Evolutionary conservation across 2,797 vertebrate genomes (phyloP).

Genomic region (Myiotriccus ornatus): DNA sequence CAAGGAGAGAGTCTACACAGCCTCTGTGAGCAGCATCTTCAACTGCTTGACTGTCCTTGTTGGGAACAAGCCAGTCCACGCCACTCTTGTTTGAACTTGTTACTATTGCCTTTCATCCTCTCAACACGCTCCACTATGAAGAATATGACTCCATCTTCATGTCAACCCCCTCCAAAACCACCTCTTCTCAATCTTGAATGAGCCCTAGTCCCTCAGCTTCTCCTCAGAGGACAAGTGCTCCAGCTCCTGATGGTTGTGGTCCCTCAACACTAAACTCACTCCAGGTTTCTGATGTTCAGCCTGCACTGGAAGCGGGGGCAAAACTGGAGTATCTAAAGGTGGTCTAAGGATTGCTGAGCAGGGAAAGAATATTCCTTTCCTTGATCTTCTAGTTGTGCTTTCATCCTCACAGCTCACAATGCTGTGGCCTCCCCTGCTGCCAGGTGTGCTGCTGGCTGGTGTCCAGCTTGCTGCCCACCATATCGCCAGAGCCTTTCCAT

Average conservation of each 20-base stretch:
- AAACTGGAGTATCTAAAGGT: neutral
- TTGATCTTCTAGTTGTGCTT: neutral
- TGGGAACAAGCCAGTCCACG: neutral
- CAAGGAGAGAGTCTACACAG: neutral
- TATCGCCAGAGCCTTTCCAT: neutral
- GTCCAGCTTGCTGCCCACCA: neutral
- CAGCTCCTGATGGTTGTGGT: neutral
- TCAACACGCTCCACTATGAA: neutral
- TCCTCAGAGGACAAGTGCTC: neutral
- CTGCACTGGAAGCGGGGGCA: neutral
- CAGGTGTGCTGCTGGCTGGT: neutral
- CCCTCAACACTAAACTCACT: neutral
- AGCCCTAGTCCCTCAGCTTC: neutral
- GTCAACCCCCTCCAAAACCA: neutral
- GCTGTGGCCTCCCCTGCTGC: neutral
- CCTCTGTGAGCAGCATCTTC: neutral
- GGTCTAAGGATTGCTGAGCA: neutral
- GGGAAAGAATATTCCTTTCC: neutral
- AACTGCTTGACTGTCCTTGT: rapidly evolving
- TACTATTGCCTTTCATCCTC: neutral
- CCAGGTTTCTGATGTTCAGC: neutral
- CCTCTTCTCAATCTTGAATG: neutral
- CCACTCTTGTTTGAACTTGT: neutral
- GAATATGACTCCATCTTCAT: neutral
- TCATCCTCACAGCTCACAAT: neutral